Base-by-base conservation (phyloP, 1,140 invertebrate genomes). In the Tribolium castaneum region DNA sequence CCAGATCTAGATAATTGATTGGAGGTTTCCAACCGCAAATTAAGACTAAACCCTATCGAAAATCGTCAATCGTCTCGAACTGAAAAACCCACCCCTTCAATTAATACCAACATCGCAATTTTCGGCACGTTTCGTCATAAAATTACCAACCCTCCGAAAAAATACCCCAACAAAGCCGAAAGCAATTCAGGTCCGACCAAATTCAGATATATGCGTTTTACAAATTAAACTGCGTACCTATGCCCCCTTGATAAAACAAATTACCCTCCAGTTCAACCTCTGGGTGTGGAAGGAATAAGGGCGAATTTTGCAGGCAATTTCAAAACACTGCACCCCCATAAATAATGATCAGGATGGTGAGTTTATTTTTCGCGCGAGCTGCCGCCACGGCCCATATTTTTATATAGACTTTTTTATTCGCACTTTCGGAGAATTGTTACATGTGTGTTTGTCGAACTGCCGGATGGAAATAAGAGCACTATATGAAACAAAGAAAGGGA, bases 401-500 rank as follows among this genome's bases (percentile, higher is more conserved):
- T 62, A 62, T 62, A 62, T 62, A 62, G 56, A 62, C 56, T 62
- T 62, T 62, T 62, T 62, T 62, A 62, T 62, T 62, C 56, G 56
- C 56, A 62, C 56, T 62, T 62, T 62, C 56, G 19, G 19, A 62
- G 56, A 62, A 62, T 62, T 62, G 56, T 62, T 62, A 62, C 56
- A 62, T 62, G 56, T 22, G 56, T 62, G 56, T 62, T 62, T 62
- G 56, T 62, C 56, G 56, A 62, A 62, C 56, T 62, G 56, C 19
- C 22, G 56, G 56, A 62, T 62, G 56, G 56, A 62, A 62, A 62
- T 62, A 62, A 62, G 56, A 25, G 22, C 56, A 62, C 19, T 62
- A 30, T 62, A 62, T 62, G 56, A 62, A 62, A 62, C 56, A 30
- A 62, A 25, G 52, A 62, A 30, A n/a, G 22, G 1, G 7, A 13